These are phyloP conservation scores for Drosophila sechellia DNA, from an alignment of 1,140 invertebrate species.

Conservation along the genomic window DNA sequence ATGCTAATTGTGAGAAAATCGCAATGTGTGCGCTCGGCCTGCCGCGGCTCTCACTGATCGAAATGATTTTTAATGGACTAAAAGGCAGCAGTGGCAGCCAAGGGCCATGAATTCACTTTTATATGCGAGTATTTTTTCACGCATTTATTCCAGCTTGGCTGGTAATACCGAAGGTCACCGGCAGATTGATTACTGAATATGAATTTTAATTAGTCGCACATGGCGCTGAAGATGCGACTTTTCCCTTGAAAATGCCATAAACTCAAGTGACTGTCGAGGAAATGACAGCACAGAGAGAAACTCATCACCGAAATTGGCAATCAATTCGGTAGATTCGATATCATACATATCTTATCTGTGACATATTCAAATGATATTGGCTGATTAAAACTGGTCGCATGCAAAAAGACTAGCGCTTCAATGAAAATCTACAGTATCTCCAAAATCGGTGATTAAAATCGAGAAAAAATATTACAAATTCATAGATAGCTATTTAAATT, in stretches of 20 bases:
- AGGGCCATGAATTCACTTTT: conserved; percentile 61
- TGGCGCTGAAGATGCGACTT: conserved; percentile 4
- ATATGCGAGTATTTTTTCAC: conserved; percentile 21
- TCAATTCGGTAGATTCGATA: background rate
- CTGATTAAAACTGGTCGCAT: too few species aligned
- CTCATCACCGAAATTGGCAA: background rate
- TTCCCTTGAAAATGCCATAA: background rate
- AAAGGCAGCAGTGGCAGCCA: conserved; percentile 50
- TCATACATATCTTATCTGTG: background rate
- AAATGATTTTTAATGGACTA: conserved; percentile 82
- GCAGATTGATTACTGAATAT: conserved; percentile 48
- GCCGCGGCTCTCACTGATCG: conserved; percentile 57
- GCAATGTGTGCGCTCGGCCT: conserved; percentile 59
- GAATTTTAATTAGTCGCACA: conserved; percentile 39
- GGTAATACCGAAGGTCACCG: conserved; percentile 23
- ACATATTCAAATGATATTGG: background rate
- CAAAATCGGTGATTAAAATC: too few species aligned
- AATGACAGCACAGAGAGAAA: background rate
- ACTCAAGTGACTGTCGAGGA: background rate
- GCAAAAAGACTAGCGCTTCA: background rate
- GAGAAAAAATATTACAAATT: too few species aligned
- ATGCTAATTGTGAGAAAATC: conserved; percentile 83
- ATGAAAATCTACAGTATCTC: background rate
- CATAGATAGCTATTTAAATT: too few species aligned
- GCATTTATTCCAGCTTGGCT: conserved; percentile 14